Evolutionary conservation across 2,113 vertebrate genomes (phyloP).

Genomic region (Syngnathus typhle): DNA sequence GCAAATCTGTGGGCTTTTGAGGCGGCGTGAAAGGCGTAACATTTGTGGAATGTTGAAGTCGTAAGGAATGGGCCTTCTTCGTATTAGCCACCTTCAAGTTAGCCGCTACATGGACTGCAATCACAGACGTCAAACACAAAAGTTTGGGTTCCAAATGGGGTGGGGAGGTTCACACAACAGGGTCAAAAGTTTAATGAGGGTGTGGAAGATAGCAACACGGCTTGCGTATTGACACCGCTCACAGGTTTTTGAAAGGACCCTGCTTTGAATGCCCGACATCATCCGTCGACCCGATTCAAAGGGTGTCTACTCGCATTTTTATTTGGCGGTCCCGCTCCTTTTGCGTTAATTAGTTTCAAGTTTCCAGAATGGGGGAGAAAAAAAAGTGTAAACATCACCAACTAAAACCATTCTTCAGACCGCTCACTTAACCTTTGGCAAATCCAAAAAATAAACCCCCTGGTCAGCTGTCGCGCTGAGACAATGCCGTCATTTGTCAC

Average conservation of each 20-base stretch:
- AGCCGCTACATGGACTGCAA: slow-evolving; percentile 37
- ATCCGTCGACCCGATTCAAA: slow-evolving; percentile 14
- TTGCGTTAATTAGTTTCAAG: slow-evolving; percentile 17
- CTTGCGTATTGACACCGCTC: slow-evolving; percentile 43
- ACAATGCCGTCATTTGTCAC: slow-evolving; percentile 51
- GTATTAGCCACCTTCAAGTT: slow-evolving; percentile 5
- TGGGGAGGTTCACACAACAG: slow-evolving; percentile 11
- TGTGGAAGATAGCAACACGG: slow-evolving; percentile 19
- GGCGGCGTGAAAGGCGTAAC: neutral
- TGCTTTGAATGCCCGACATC: slow-evolving; percentile 15
- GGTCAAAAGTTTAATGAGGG: slow-evolving; percentile 63
- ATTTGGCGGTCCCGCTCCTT: slow-evolving; percentile 5
- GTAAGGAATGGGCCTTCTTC: neutral
- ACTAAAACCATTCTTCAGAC: slow-evolving; percentile 7
- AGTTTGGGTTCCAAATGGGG: slow-evolving; percentile 29
- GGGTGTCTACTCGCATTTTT: neutral
- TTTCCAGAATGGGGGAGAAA: slow-evolving; percentile 36
- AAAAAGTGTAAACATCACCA: neutral
- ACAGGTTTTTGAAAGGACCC: slow-evolving; percentile 43
- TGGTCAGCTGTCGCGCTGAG: slow-evolving; percentile 29
- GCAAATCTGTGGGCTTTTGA: neutral
- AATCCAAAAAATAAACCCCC: slow-evolving; percentile 37
- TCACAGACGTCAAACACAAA: slow-evolving; percentile 20
- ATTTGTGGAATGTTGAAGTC: neutral
- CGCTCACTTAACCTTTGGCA: slow-evolving; percentile 55